Evolutionary conservation across 1,140 invertebrate species (phyloP).

Genomic region (Drosophila sechellia): DNA sequence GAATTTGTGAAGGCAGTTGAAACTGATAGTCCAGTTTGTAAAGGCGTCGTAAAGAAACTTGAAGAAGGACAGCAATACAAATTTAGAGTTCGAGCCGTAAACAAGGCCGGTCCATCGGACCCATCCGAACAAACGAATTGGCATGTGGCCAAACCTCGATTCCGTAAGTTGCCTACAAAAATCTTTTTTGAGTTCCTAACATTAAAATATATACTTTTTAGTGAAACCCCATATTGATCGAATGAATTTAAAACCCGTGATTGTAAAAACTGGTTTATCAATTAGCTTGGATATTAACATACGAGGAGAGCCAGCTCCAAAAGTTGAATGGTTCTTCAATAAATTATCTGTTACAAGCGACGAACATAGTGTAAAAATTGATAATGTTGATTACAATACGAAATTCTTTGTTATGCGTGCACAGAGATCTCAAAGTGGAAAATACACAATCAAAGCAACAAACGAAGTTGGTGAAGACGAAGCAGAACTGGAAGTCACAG

Average conservation of each 20-base stretch:
- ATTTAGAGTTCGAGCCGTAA: slow-evolving; percentile 97
- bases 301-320: slow-evolving; percentile 97
- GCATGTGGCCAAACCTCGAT: slow-evolving; percentile 97
- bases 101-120: slow-evolving; percentile 98
- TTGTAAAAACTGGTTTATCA: slow-evolving; percentile 96
- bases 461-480: slow-evolving; percentile 98
- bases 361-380: slow-evolving; percentile 91
- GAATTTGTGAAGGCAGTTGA: slow-evolving; percentile 90
- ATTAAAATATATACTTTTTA: slow-evolving; percentile 75
- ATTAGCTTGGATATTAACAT: slow-evolving; percentile 96
- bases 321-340: slow-evolving; percentile 94
- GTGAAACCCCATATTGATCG: slow-evolving; percentile 97
- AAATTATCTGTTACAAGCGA: slow-evolving; percentile 89
- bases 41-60: slow-evolving; percentile 93
- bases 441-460: slow-evolving; percentile 95
- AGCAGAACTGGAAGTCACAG: slow-evolving; percentile 95
- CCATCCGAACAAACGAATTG: slow-evolving; percentile 97
- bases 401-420: slow-evolving; percentile 94
- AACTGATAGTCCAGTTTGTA: slow-evolving; percentile 90
- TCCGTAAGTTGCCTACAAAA: slow-evolving; percentile 88
- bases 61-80: slow-evolving; percentile 98
- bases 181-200: background rate
- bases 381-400: slow-evolving; percentile 95
- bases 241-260: slow-evolving; percentile 93
- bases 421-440: slow-evolving; percentile 93